Conservation (phyloP, 2,888 invertebrate species). For the Abrostola triplasia region DNA sequence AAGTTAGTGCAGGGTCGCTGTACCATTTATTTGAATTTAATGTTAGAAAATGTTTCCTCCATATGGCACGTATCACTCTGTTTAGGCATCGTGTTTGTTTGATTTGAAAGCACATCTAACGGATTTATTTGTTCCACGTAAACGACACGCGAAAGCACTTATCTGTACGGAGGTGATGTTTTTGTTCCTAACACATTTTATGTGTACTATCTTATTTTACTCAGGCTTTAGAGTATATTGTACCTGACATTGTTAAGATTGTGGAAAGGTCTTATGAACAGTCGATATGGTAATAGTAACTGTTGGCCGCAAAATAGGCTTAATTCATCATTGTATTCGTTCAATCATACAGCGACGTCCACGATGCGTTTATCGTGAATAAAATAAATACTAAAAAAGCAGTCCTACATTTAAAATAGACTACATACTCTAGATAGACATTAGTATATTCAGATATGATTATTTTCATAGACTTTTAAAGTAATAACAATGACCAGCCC, state of each 20-base stretch:
- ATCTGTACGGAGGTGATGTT: constrained; percentile 44
- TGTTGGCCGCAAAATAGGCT: background rate
- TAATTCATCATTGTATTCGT: too few relatives aligned
- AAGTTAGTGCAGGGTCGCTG: background rate
- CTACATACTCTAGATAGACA: too few relatives aligned
- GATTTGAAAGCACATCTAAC: constrained; percentile 53
- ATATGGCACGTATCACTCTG: constrained; percentile 29
- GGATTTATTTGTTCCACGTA: constrained; percentile 57
- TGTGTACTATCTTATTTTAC: constrained; percentile 26
- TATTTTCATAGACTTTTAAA: too few relatives aligned
- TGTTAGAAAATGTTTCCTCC: constrained; percentile 25
- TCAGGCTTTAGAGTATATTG: constrained; percentile 22
- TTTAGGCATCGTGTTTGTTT: constrained; percentile 45
- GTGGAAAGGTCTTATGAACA: background rate
- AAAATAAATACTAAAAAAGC: too few relatives aligned
- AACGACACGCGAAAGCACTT: constrained; percentile 62
- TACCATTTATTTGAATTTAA: background rate
- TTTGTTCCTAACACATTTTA: constrained; percentile 46
- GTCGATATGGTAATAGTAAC: background rate
- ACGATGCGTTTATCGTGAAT: too few relatives aligned
- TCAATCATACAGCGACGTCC: too few relatives aligned
- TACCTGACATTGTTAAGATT: constrained; percentile 6
- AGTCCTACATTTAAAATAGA: too few relatives aligned
- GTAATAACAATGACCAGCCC: too few relatives aligned
- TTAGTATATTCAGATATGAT: too few relatives aligned